Conservation (phyloP, 1,140 invertebrate genomes). For the Lasioglossum baleicum region DNA sequence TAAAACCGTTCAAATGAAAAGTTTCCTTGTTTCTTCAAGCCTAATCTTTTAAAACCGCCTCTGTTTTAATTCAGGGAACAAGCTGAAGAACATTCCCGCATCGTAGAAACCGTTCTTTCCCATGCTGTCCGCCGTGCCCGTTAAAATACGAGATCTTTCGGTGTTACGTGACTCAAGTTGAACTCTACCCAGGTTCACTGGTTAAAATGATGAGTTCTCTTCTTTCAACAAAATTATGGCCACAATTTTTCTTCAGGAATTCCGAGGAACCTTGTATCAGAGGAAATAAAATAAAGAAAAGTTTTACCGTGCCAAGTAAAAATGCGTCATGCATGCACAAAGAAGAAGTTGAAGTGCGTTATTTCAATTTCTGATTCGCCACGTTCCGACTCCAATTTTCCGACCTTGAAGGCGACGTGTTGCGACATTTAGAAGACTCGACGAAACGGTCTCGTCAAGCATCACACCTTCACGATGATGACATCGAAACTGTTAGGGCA, state of each 20-base stretch:
- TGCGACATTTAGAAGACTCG: constrained; percentile 11
- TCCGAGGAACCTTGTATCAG: no score
- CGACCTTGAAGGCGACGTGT: background rate
- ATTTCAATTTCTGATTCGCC: no score
- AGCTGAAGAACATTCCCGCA: background rate
- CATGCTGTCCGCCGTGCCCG: background rate
- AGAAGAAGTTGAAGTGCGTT: no score
- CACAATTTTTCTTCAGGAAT: no score
- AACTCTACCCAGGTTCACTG: background rate
- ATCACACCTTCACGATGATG: constrained; percentile 20
- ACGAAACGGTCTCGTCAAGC: background rate
- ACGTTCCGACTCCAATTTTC: no score
- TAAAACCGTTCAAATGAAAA: no score
- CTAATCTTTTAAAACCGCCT: no score
- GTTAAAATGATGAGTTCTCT: background rate
- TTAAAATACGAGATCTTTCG: constrained; percentile 44
- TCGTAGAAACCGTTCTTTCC: constrained; percentile 5
- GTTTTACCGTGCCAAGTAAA: no score
- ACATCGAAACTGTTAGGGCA: constrained; percentile 27
- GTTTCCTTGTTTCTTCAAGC: no score
- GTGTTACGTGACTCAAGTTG: constrained; percentile 47
- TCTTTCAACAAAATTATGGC: no score
- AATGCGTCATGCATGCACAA: no score
- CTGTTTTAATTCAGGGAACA: background rate
- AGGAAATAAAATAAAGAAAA: no score